Evolutionary conservation across 2,113 vertebrate genomes (phyloP), one percentile per base, ranked within the genome.

Genomic region (Labeo catla): DNA sequence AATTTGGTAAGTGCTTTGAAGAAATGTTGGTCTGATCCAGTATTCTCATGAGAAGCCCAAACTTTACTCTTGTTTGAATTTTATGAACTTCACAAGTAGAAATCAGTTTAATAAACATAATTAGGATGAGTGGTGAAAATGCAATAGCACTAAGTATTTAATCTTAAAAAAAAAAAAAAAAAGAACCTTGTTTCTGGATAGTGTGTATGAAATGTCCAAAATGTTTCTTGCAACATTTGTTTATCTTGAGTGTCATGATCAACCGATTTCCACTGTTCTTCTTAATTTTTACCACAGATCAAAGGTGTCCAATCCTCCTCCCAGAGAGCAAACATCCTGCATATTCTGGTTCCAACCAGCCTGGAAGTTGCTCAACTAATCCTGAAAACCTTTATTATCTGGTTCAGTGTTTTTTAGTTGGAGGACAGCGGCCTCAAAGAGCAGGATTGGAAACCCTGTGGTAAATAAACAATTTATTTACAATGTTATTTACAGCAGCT

Each of bases 61-160:
- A 78, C 65, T 43, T 21, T 84, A 84, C 54, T 66, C 70, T 82
- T 43, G 52, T 86, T 72, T 79, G 52, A 83, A 57, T 85, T 88
- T 86, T 80, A 86, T 79, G 74, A 84, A 86, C 77, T 81, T 63
- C 49, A 43, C 70, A 84, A 81, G 16, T 70, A 57, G 63, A 88
- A 88, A 88, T 76, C 36, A 39, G 72, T 23, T 45, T 5, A 74
- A n/a, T 72, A 72, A 72, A 21, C 68, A 72, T 45, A 68, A 72
- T 19, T 72, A 16, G 66, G 12, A 36, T 66, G 65, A 66, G 21
- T 81, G 21, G 61, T 78, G 52, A 36, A 82, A 87, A 70, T 43
- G 39, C 52, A 47, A 10, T 45, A 73, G n/a, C 39, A 3, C 9
- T 73, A n/a, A 49, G 43, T 49, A 73, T 74, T 19, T 73, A 39